Base-by-base conservation (phyloP, 1,140 invertebrate species). In the Ips nitidus region DNA sequence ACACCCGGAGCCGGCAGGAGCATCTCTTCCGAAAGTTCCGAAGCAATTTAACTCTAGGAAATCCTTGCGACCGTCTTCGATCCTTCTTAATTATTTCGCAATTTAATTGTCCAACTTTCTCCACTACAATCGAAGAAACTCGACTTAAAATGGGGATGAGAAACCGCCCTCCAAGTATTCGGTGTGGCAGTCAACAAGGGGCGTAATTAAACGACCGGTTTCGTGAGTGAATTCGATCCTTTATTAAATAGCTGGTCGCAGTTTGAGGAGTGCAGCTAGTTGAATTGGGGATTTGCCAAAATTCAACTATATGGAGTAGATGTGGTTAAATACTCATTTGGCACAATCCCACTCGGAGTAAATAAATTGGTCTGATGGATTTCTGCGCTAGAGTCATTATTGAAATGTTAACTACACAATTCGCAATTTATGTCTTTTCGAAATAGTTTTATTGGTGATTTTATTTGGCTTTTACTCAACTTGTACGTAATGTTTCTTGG, bases 1-100 rank as follows among this genome's bases (percentile, higher is more conserved):
- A 2, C 52, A 3, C 39, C 39, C 52, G 4, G 36, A 53, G 5
- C 36, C 36, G 22, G 52, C 2, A 3, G 52, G 22, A 22, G 22
- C 22, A 22, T 37, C 4, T 37, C 52, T 53, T 53, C 52, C 5
- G 22, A 8, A 58, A 58, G 56, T 58, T 58, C 56, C 40, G 6
- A 58, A 58, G 56, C 56, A 58, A 58, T 58, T 58, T 8, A 58
- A 58, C 37, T 41, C 38, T 5, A 58, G 22, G 56, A 58, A 58
- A 58, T 58, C 56, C 56, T 58, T 58, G 3, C 37, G 52, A 41
- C 37, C 36, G 22, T 6, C 38, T 58, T 58, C 56, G n/a, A 40
- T 58, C 37, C 41, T 22, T 38, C n/a, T 58, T 58, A 58, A 58
- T 41, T 58, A 58, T 58, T 8, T 40, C 22, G 22, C 56, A 41